Conservation (phyloP, 2,888 invertebrate genomes). For the Melinaea marsaeus region DNA sequence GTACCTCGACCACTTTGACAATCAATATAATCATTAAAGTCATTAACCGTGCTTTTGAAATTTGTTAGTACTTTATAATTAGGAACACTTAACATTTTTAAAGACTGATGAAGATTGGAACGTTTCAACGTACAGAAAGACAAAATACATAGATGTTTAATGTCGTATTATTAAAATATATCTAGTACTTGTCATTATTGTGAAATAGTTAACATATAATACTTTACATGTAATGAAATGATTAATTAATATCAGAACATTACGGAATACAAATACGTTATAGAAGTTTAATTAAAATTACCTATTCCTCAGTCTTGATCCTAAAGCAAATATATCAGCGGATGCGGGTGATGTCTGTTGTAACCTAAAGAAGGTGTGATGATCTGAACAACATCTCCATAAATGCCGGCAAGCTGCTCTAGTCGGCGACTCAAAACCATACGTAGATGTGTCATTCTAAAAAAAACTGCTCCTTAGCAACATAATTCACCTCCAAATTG, state of each 20-base stretch:
- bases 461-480: slow-evolving; percentile 16
- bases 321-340: slow-evolving; percentile 86
- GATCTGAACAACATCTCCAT: slow-evolving; percentile 97
- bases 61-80: no score
- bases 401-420: slow-evolving; percentile 95
- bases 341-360: slow-evolving; percentile 88
- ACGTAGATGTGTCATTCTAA: slow-evolving; percentile 96
- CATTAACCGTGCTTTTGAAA: neutral
- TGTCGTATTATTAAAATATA: no score
- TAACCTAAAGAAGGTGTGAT: slow-evolving; percentile 94
- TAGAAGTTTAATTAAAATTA: slow-evolving; percentile 41
- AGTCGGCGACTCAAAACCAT: slow-evolving; percentile 95
- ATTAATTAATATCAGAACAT: no score
- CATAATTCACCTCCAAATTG: slow-evolving; percentile 1
- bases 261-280: no score
- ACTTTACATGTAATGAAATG: no score
- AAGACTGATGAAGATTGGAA: no score
- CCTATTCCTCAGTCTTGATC: slow-evolving; percentile 89
- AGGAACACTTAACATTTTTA: no score
- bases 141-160: no score
- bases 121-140: no score
- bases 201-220: no score
- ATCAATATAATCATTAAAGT: slow-evolving; percentile 5
- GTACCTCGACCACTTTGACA: slow-evolving; percentile 77
- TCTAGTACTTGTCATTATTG: no score